Evolutionary conservation across 2,113 vertebrate species (phyloP).

Genomic region (Pseudorhombus dupliciocellatus): DNA sequence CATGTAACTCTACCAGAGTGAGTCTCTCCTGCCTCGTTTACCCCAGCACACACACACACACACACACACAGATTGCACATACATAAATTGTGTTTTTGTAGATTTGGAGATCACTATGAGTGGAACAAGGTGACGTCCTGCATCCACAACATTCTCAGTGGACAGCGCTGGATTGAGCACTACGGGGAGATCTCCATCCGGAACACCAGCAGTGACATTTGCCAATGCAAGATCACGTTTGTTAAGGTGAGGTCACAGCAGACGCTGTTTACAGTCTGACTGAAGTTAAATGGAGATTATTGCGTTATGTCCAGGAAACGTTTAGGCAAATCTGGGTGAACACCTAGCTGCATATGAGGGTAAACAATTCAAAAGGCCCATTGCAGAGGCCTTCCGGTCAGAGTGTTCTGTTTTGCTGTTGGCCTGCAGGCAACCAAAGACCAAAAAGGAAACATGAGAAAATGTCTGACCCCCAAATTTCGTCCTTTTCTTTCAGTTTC

Average conservation of each 20-base stretch:
- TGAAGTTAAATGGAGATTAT: too few relatives aligned
- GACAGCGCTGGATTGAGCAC: conserved; percentile 98
- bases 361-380: too few relatives aligned
- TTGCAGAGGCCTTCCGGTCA: too few relatives aligned
- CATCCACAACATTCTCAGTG: conserved; percentile 97
- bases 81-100: conserved; percentile 31
- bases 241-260: conserved; percentile 86
- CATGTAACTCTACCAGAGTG: conserved; percentile 91
- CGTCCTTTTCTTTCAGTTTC: too few relatives aligned
- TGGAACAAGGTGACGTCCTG: conserved; percentile 99
- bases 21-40: conserved; percentile 61
- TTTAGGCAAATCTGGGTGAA: too few relatives aligned
- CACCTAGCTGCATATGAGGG: too few relatives aligned
- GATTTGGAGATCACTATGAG: conserved; percentile 92
- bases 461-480: too few relatives aligned
- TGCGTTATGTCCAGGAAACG: too few relatives aligned
- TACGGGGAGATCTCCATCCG: conserved; percentile 96
- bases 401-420: too few relatives aligned
- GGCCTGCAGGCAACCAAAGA: too few relatives aligned
- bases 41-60: not conserved
- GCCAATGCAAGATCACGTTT: conserved; percentile 95
- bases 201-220: conserved; percentile 86
- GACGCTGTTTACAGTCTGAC: too few relatives aligned
- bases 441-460: too few relatives aligned
- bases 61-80: not conserved